Base-by-base conservation (phyloP, 2,888 invertebrate genomes). In the Leucania comma region DNA sequence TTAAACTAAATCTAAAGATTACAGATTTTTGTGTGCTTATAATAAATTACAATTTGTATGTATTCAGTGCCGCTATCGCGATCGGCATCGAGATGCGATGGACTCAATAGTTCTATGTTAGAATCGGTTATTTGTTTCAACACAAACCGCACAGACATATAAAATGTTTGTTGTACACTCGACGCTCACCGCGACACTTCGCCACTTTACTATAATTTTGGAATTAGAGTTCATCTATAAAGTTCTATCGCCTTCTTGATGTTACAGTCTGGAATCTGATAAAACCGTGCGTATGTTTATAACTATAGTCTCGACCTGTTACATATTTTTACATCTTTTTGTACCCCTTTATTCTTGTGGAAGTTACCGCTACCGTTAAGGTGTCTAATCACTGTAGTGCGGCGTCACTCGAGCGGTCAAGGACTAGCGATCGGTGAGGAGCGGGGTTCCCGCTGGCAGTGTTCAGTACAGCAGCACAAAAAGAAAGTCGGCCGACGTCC, bases 1-100 rank as follows among this genome's bases (percentile, higher is more conserved):
- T 85, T 86, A 74, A 87, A 86, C 84, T 84, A 86, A 83, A 86
- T 75, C 77, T 80, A 84, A 81, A 59, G 84, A 82, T 84, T 84
- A 84, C 83, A 84, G 82, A 83, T 77, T 81, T 80, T 77, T 72
- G 82, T 79, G 82, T 80, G 81, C 85, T 82, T 77, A 81, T 67
- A 74, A 81, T 82, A 84, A 84, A 79, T 81, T 78, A 82, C 77
- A 72, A 75, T 75, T 81, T 68, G 80, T 78, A 78, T 77, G 76
- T 66, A 77, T 75, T 81, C 63, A 75, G 78, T 69, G 78, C 51
- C 73, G 80, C 63, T 75, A 80, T 80, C 76, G 81, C 78, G 77
- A 68, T 75, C 68, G 68, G 77, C 76, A 69, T 75, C 74, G 77
- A 79, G 78, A 42, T 63, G 67, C 74, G 66, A 68, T 60, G 61